Evolutionary conservation across 2,888 invertebrate species (phyloP).

Genomic region (Diarsia mendica): DNA sequence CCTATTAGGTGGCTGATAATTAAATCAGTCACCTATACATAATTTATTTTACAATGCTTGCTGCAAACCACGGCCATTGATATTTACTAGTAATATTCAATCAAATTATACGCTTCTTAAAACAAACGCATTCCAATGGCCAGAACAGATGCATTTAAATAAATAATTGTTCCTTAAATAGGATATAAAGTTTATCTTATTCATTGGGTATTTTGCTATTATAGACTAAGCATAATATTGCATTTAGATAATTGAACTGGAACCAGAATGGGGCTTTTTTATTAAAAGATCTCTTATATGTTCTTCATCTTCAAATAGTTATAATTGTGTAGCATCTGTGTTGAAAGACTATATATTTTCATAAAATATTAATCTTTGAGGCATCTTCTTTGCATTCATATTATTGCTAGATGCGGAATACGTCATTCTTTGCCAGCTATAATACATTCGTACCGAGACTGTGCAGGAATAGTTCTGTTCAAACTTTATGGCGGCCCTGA

Average conservation of each 20-base stretch:
- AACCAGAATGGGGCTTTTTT: constrained; percentile 43
- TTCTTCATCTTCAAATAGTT: constrained; percentile 20
- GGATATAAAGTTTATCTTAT: constrained; percentile 70
- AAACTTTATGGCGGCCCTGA: neutral
- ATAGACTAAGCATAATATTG: constrained; percentile 79
- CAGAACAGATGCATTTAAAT: constrained; percentile 79
- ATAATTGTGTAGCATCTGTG: constrained; percentile 1
- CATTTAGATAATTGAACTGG: constrained; percentile 70
- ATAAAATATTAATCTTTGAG: constrained; percentile 1
- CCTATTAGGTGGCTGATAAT: neutral
- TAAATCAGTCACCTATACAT: neutral
- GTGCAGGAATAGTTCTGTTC: neutral
- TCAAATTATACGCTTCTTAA: constrained; percentile 53
- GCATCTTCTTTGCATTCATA: neutral
- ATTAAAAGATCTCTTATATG: constrained; percentile 20
- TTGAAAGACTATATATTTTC: constrained; percentile 14
- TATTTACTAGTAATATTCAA: constrained; percentile 43
- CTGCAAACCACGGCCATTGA: constrained; percentile 57
- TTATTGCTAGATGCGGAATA: neutral
- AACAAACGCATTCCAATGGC: constrained; percentile 67
- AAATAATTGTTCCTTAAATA: constrained; percentile 79
- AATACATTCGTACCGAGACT: neutral
- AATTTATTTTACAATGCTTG: constrained; percentile 58
- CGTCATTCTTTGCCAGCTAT: neutral
- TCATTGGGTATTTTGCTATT: constrained; percentile 77